A percentile compares a stretch with the other conserved stretches of the same genome.
Conservation (phyloP, 2,888 invertebrate species). For the Lamellibrachia satsuma region DNA sequence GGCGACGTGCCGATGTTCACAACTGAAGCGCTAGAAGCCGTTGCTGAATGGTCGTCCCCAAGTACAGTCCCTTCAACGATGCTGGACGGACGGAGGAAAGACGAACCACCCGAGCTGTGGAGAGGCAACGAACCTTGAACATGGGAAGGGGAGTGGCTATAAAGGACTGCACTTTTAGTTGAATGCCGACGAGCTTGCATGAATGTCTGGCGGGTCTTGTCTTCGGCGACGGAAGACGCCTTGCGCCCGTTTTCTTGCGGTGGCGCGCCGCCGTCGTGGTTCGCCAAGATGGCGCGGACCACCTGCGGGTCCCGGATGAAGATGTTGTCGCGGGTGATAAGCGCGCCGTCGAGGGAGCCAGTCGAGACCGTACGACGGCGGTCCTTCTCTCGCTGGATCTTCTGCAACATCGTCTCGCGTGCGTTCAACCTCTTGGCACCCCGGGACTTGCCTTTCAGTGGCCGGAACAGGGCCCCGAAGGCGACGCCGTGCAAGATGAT, state of each 20-base stretch:
- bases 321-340: slow-evolving; percentile 63
- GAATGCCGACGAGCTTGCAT: not conserved
- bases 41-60: not conserved
- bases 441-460: slow-evolving; percentile 71
- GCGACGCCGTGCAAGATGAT: slow-evolving; percentile 79
- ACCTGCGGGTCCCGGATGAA: slow-evolving; percentile 45
- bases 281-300: slow-evolving; percentile 24
- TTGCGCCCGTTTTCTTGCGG: not conserved
- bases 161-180: not conserved
- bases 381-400: slow-evolving; percentile 62
- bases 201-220: not conserved
- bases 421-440: not conserved
- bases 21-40: not conserved
- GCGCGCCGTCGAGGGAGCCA: slow-evolving; percentile 62
- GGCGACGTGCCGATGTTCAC: not conserved
- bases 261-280: not conserved
- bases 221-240: not conserved
- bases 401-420: slow-evolving; percentile 56
- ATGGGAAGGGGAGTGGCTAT: not conserved
- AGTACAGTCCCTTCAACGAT: not conserved
- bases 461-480: slow-evolving; percentile 84
- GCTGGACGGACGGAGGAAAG: not conserved
- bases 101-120: not conserved
- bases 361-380: slow-evolving; percentile 63
- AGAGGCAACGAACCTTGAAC: not conserved